Evolutionary conservation across 2,113 vertebrate genomes (phyloP), one percentile per base, ranked within the genome.

Genomic region (Tamias sibiricus): DNA sequence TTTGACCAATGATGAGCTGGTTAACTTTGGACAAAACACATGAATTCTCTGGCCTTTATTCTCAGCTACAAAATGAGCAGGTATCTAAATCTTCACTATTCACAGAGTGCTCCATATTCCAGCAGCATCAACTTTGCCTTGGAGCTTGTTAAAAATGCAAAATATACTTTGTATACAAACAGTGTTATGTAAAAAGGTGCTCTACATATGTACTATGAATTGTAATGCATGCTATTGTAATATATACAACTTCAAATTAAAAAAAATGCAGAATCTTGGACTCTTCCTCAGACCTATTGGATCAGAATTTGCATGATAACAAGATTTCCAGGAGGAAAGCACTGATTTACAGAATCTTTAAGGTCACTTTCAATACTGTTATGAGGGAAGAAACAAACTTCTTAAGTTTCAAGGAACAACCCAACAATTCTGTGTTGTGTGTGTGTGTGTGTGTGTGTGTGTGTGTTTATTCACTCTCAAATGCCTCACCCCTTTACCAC

Each of bases 401-500:
- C 47, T 89, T 47, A 14, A 8, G 6, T 71, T 82, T 30, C 30
- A 82, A 91, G 47, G 30, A 22, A 37, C 12, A 26, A 12, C 37
- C 40, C 28, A 32, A 28, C 13, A 9, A 4, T 16, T 59, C 32
- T 13, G 7, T 4, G 6, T 5, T 62, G 37, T 37, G 37, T 28
- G 28, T 30, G 11, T 13, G 37, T 4, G 4, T 20, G 20, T 4
- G 0, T 7, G 17, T 47, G 40, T 52, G 22, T 19, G 5, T 26
- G 20, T 37, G 62, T 37, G 20, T 64, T 35, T 44, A 4, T 14
- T 92, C 54, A 3, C 57, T 98, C 96, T 96, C 95, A 93, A 85
- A 96, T 35, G 94, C 84, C 24, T 94, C 35, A 64, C 66, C 94
- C 96, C 72, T 91, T 86, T 54, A 90, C 92, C 80, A 44, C 59